These are phyloP conservation scores for Cololabis saira DNA, from an alignment of 2,113 vertebrate genomes.

Conservation along the genomic window DNA sequence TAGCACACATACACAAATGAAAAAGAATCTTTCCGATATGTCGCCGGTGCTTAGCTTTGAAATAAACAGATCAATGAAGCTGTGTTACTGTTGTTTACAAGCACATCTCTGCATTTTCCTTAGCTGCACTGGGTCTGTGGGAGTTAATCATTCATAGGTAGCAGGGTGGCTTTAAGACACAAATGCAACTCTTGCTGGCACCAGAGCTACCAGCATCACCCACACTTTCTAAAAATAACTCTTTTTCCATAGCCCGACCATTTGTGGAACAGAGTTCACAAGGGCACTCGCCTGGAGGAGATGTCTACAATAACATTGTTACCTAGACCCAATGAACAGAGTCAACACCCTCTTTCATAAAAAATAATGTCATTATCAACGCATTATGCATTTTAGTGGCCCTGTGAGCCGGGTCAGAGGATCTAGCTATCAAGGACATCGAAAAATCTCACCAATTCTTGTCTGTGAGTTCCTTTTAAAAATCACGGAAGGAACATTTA, in stretches of 20 bases:
- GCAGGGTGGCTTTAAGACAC: constrained; percentile 74
- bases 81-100: constrained; percentile 52
- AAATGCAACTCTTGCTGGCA: constrained; percentile 77
- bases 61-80: constrained; percentile 60
- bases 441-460: neutral
- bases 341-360: constrained; percentile 43
- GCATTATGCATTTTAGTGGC: constrained; percentile 16
- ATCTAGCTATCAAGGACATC: neutral
- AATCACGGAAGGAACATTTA: neutral
- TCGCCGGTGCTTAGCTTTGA: constrained; percentile 42
- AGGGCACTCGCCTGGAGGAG: constrained; percentile 67
- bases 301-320: constrained; percentile 65
- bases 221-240: constrained; percentile 82
- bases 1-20: constrained; percentile 18
- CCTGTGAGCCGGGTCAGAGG: constrained; percentile 5
- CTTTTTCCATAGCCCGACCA: constrained; percentile 79
- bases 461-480: constrained; percentile 2
- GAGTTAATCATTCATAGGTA: constrained; percentile 75
- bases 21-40: constrained; percentile 37
- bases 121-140: constrained; percentile 54
- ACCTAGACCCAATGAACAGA: constrained; percentile 50
- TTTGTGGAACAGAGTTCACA: constrained; percentile 76
- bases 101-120: constrained; percentile 52
- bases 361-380: constrained; percentile 43
- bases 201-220: constrained; percentile 71